phyloP scores from a whole-genome alignment of 53 echinoderm and acorn worm genomes.

The Pentamera pediparva region DNA sequence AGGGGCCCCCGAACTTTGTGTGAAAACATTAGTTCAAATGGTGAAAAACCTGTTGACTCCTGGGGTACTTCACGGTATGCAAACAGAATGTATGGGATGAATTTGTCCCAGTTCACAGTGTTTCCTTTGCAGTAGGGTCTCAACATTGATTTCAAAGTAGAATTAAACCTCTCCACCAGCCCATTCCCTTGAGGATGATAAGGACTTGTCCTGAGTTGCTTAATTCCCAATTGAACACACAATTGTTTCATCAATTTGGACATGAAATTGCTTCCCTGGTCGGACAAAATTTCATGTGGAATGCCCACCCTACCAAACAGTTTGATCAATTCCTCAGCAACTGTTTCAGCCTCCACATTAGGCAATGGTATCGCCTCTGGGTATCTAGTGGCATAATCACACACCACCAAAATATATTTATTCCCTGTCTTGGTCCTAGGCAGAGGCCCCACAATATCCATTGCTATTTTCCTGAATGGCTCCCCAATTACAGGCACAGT shows the following conservation, averaged over 20 bases:
- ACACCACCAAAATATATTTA: constrained; percentile 30
- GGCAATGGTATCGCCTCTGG: constrained; percentile 46
- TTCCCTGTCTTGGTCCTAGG: constrained; percentile 22
- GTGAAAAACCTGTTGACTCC: constrained; percentile 37
- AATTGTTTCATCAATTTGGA: constrained; percentile 30
- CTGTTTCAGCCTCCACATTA: constrained; percentile 21
- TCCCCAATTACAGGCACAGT: constrained; percentile 17
- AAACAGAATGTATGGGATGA: constrained; percentile 37
- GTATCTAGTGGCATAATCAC: constrained; percentile 40
- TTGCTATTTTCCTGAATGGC: constrained; percentile 39
- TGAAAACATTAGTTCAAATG: constrained; percentile 43
- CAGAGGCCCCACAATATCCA: constrained; percentile 44
- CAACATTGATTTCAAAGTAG: constrained; percentile 32
- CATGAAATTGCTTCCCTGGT: constrained; percentile 45
- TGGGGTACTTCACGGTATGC: constrained; percentile 40
- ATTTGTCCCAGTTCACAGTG: constrained; percentile 24
- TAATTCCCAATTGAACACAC: background rate
- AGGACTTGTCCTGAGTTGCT: background rate
- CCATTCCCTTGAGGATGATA: constrained; percentile 36
- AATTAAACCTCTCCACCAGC: constrained; percentile 39
- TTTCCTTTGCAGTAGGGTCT: constrained; percentile 3
- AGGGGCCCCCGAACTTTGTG: constrained; percentile 37
- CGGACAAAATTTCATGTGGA: constrained; percentile 41
- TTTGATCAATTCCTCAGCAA: constrained; percentile 26
- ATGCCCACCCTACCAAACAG: constrained; percentile 37